phyloP scores from a whole-genome alignment of 1,140 invertebrate genomes.

The Hycleus phaleratus region DNA sequence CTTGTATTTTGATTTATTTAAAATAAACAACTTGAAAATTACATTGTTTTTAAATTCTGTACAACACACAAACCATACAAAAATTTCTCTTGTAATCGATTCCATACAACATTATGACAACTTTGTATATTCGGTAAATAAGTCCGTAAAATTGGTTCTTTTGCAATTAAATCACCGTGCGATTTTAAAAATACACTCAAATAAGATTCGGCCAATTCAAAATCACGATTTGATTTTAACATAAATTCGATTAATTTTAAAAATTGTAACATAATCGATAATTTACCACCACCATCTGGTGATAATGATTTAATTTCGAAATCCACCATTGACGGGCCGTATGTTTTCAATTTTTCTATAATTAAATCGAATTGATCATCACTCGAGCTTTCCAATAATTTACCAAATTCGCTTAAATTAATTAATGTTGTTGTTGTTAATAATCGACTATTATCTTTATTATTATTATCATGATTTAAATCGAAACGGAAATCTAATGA shows the following conservation, averaged over 20 bases:
- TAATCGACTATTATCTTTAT: constrained; percentile 44
- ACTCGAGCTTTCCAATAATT: constrained; percentile 45
- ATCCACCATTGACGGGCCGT: constrained; percentile 82
- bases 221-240: constrained; percentile 71
- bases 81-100: constrained; percentile 59
- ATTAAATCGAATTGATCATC: constrained; percentile 48
- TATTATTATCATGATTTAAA: constrained; percentile 45
- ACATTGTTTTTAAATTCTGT: constrained; percentile 62
- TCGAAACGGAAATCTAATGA: constrained; percentile 80
- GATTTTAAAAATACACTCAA: constrained; percentile 85
- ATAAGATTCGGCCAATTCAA: constrained; percentile 89
- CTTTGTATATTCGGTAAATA: constrained; percentile 52
- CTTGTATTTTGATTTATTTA: constrained; percentile 14
- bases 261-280: constrained; percentile 68
- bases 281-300: constrained; percentile 60
- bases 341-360: constrained; percentile 66
- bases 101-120: constrained; percentile 56
- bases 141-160: constrained; percentile 49
- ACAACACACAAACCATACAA: constrained; percentile 72
- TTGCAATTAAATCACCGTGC: constrained; percentile 59
- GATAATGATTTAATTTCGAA: constrained; percentile 79
- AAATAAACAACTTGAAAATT: constrained; percentile 38
- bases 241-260: constrained; percentile 66
- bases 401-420: constrained; percentile 60
- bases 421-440: constrained; percentile 49